phyloP scores from a whole-genome alignment of 2,888 invertebrate species.

The Stenodema calcarata region DNA sequence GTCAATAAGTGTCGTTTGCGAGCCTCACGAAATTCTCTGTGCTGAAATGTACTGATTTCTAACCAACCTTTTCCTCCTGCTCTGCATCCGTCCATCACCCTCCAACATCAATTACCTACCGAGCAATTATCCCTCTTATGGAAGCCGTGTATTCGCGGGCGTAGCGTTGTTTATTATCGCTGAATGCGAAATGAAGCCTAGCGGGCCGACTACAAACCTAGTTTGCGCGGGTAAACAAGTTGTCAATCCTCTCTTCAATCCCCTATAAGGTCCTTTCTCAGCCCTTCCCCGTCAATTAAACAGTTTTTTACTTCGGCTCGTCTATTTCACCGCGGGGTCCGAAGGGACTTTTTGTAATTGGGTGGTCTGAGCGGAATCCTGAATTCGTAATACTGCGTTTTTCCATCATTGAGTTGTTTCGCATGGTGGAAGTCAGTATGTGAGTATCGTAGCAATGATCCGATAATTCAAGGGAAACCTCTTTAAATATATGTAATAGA shows the following conservation, averaged over 20 bases:
- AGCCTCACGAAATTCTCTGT: too few relatives aligned
- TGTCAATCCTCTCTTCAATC: neutral
- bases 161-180: conserved; percentile 22
- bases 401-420: neutral
- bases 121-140: conserved; percentile 25
- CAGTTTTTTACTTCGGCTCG: neutral
- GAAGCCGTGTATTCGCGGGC: neutral
- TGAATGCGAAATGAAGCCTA: conserved; percentile 27
- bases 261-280: neutral
- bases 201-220: neutral
- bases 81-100: neutral
- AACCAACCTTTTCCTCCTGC: too few relatives aligned
- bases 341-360: neutral
- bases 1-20: too few relatives aligned
- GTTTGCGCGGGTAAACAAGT: neutral
- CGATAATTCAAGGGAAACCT: too few relatives aligned
- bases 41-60: too few relatives aligned
- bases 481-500: too few relatives aligned
- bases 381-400: neutral
- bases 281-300: neutral
- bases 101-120: neutral
- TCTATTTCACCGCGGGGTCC: neutral
- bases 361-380: neutral
- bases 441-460: too few relatives aligned
- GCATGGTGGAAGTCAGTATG: neutral